phyloP scores from a whole-genome alignment of 2,888 invertebrate species.

The Metalampra italica region DNA sequence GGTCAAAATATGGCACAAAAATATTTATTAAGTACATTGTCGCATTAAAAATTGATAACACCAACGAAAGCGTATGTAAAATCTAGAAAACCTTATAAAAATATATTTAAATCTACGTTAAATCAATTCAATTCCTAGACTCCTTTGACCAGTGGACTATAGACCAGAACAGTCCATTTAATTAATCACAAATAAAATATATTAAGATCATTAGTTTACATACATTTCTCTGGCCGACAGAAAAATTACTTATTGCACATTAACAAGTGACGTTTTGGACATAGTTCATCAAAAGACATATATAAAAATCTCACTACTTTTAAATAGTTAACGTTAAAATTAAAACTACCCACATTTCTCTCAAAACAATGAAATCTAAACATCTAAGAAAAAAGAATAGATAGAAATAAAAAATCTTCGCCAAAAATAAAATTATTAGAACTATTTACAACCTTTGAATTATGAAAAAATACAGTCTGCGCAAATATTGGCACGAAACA shows the following conservation, averaged over 20 bases:
- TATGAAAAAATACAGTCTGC: slow-evolving; percentile 19
- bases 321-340: slow-evolving; percentile 13
- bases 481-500: slow-evolving; percentile 40
- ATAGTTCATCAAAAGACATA: slow-evolving; percentile 10
- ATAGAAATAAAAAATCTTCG: background rate
- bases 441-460: slow-evolving; percentile 20
- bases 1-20: too few relatives aligned
- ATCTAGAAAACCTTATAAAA: too few relatives aligned
- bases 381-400: too few relatives aligned
- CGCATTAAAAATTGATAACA: too few relatives aligned
- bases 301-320: slow-evolving; percentile 22
- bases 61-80: too few relatives aligned
- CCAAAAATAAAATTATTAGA: slow-evolving; percentile 9
- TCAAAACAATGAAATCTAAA: slow-evolving; percentile 3
- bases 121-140: too few relatives aligned
- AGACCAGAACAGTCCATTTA: background rate
- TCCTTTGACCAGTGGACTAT: background rate
- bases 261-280: slow-evolving; percentile 16
- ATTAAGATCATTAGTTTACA: too few relatives aligned
- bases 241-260: background rate
- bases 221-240: background rate
- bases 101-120: too few relatives aligned
- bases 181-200: background rate
- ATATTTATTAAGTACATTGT: too few relatives aligned
- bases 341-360: slow-evolving; percentile 2